These are phyloP conservation scores for Rattus rattus DNA, from an alignment of 2,113 vertebrate genomes.

Conservation along the genomic window DNA sequence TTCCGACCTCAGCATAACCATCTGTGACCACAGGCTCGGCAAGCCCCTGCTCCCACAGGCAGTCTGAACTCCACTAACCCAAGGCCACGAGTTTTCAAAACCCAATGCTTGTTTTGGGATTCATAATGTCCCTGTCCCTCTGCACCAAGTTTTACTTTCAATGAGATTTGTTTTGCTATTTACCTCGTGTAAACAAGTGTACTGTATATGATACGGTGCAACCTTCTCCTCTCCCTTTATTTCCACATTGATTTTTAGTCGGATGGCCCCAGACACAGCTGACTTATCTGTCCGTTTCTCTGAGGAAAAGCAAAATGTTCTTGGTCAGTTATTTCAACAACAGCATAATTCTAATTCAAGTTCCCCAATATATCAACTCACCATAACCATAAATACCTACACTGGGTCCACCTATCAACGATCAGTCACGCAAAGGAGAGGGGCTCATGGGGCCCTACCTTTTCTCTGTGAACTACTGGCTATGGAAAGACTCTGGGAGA, in stretches of 20 bases:
- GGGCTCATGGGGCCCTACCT: neutral
- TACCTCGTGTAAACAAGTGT: conserved; percentile 99
- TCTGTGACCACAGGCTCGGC: too few relatives aligned
- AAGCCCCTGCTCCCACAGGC: neutral
- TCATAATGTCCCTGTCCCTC: neutral
- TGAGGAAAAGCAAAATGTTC: conserved; percentile 78
- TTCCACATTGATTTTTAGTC: conserved; percentile 97
- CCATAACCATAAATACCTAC: neutral
- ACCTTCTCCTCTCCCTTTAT: conserved; percentile 98
- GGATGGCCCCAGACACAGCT: conserved; percentile 96
- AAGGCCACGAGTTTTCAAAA: neutral
- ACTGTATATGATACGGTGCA: conserved; percentile 96
- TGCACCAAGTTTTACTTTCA: neutral
- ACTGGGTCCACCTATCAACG: neutral
- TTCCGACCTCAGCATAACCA: neutral
- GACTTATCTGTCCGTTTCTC: conserved; percentile 99
- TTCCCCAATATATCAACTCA: neutral
- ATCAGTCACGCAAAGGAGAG: neutral
- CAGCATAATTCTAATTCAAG: neutral
- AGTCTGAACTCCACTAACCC: neutral
- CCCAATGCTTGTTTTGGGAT: neutral
- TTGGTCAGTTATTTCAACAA: neutral
- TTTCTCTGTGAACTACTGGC: neutral
- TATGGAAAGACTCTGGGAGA: neutral
- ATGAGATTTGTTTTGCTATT: conserved; percentile 7